phyloP scores from a whole-genome alignment of 2,113 vertebrate species.

The Nothoprocta pentlandii region DNA sequence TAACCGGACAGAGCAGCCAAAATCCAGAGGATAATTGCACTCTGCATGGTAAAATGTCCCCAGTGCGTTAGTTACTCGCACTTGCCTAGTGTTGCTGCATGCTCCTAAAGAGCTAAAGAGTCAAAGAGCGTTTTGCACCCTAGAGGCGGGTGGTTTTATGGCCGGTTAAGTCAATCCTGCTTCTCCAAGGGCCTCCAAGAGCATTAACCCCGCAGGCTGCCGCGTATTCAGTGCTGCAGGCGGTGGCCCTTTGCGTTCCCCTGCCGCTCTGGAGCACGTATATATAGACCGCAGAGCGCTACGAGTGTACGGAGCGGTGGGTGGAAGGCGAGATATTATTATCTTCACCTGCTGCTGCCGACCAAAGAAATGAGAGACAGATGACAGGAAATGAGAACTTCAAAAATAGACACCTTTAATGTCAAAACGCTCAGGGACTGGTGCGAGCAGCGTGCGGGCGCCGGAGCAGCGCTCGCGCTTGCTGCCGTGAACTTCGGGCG shows the following conservation, averaged over 20 bases:
- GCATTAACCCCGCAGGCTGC: not conserved
- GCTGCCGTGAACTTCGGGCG: fast-evolving
- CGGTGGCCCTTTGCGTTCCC: not conserved
- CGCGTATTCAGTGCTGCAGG: not conserved
- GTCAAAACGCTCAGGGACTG: not conserved
- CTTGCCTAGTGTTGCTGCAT: fast-evolving
- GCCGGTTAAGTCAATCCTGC: fast-evolving
- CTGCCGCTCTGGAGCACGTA: fast-evolving
- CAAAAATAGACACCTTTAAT: constrained; percentile 63
- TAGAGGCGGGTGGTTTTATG: not conserved
- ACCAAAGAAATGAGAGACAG: constrained; percentile 4
- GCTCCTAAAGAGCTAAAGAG: not conserved
- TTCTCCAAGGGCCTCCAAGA: not conserved
- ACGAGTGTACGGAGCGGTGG: not conserved
- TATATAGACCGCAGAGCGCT: not conserved
- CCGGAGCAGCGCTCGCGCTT: not conserved
- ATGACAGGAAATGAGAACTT: constrained; percentile 52
- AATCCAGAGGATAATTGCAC: not conserved
- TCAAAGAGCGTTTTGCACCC: not conserved
- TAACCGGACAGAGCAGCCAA: not conserved
- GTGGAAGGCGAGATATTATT: constrained; percentile 27
- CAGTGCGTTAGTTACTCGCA: too few relatives aligned
- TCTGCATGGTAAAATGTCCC: not conserved
- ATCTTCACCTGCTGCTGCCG: constrained; percentile 40
- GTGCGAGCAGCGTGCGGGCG: fast-evolving